Evolutionary conservation across 1,140 invertebrate genomes (phyloP).

Genomic region (Nymphalis io): DNA sequence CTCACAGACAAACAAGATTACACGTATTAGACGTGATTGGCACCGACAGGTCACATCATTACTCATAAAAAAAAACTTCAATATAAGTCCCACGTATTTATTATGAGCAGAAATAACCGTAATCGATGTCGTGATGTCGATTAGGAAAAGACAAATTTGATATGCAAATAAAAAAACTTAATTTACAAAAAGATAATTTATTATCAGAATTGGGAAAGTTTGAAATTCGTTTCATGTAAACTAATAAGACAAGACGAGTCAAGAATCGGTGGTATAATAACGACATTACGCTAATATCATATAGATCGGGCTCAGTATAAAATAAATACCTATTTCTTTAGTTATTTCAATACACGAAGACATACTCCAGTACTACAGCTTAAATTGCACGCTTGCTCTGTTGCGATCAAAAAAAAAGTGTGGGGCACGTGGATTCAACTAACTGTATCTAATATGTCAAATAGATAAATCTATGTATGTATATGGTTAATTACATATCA

Average conservation of each 20-base stretch:
- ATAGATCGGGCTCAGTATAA: too few relatives aligned
- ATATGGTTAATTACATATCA: too few relatives aligned
- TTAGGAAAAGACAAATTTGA: slow-evolving; percentile 16
- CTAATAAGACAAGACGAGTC: background rate
- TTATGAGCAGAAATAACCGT: background rate
- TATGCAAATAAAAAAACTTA: slow-evolving; percentile 10
- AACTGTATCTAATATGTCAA: too few relatives aligned
- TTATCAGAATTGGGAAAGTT: slow-evolving; percentile 26
- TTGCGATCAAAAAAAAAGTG: too few relatives aligned
- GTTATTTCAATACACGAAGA: too few relatives aligned
- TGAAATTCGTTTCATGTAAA: slow-evolving; percentile 16
- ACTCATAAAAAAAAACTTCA: background rate
- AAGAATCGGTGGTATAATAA: too few relatives aligned
- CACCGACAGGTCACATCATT: background rate
- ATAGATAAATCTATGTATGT: too few relatives aligned
- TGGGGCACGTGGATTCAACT: too few relatives aligned
- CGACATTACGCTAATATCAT: too few relatives aligned
- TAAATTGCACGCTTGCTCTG: too few relatives aligned
- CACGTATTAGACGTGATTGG: background rate
- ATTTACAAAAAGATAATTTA: slow-evolving; percentile 12
- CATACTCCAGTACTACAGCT: too few relatives aligned
- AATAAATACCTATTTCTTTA: too few relatives aligned
- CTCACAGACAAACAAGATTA: background rate
- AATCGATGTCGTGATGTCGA: slow-evolving; percentile 19
- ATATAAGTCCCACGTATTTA: background rate